Evolutionary conservation across 2,888 invertebrate genomes (phyloP).

Genomic region (Adineta ricciae): DNA sequence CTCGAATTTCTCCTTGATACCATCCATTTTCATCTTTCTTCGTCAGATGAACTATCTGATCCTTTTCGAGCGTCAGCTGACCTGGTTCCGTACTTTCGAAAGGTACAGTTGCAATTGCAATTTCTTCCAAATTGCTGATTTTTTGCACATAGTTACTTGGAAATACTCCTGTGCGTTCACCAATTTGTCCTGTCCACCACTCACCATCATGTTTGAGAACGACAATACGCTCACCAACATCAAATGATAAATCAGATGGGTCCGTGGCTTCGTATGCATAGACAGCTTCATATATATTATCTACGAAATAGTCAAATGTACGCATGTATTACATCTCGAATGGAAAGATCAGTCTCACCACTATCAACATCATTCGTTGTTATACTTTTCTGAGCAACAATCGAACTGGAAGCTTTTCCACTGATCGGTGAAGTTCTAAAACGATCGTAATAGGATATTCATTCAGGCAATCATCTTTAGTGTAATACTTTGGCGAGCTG

Average conservation of each 20-base stretch:
- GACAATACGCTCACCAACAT: slow-evolving; percentile 69
- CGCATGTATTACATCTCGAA: too few species aligned
- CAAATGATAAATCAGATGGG: slow-evolving; percentile 78
- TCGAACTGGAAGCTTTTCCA: background rate
- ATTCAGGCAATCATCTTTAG: background rate
- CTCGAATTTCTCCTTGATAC: slow-evolving; percentile 99
- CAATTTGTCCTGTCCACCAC: slow-evolving; percentile 94
- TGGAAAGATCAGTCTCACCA: too few species aligned
- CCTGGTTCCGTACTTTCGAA: slow-evolving; percentile 81
- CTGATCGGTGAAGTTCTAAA: background rate
- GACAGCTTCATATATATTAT: slow-evolving; percentile 63
- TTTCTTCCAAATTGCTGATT: slow-evolving; percentile 37
- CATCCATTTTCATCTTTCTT: slow-evolving; percentile 93
- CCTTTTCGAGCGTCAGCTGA: slow-evolving; percentile 76
- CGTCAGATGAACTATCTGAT: slow-evolving; percentile 84
- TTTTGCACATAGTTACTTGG: slow-evolving; percentile 81
- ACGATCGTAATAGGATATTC: background rate
- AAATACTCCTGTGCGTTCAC: slow-evolving; percentile 75
- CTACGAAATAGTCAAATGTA: background rate
- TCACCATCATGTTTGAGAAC: slow-evolving; percentile 83
- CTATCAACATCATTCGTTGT: background rate
- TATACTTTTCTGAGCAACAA: background rate
- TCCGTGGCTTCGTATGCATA: slow-evolving; percentile 81
- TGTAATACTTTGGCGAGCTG: background rate
- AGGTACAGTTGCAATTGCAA: slow-evolving; percentile 47